Conservation (phyloP, 1,140 invertebrate genomes). For the Trachymyrmex cornetzi region DNA sequence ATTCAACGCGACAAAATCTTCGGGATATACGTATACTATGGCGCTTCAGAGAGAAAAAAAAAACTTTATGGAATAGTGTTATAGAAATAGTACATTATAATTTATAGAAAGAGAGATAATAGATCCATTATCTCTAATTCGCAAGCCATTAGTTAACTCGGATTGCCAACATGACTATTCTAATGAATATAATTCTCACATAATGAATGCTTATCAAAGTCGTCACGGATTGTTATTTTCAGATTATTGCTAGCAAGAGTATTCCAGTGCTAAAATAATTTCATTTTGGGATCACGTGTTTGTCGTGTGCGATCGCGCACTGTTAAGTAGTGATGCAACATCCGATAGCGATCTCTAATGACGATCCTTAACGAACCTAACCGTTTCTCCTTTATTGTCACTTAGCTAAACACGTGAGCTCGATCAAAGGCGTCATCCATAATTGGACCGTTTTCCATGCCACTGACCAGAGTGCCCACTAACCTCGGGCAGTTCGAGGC, state of each 20-base stretch:
- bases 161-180: not conserved
- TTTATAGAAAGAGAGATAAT: not conserved
- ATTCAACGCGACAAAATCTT: too few relatives aligned
- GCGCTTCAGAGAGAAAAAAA: too few relatives aligned
- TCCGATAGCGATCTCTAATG: constrained; percentile 46
- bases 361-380: constrained; percentile 43
- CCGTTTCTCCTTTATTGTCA: constrained; percentile 45
- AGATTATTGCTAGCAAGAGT: not conserved
- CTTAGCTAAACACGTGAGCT: constrained; percentile 64
- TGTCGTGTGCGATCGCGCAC: not conserved
- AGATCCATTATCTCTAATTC: too few relatives aligned
- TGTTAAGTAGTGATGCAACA: not conserved
- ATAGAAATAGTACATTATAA: not conserved
- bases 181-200: not conserved
- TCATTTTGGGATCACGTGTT: too few relatives aligned
- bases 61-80: too few relatives aligned
- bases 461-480: constrained; percentile 63
- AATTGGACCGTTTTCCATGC: constrained; percentile 74
- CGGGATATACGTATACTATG: too few relatives aligned
- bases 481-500: constrained; percentile 57
- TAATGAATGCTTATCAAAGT: not conserved
- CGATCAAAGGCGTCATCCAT: constrained; percentile 73
- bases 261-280: not conserved
- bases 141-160: not conserved
- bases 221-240: not conserved